Base-by-base conservation (phyloP, 64 coral and sea anemone species). In the Montipora cactus region DNA sequence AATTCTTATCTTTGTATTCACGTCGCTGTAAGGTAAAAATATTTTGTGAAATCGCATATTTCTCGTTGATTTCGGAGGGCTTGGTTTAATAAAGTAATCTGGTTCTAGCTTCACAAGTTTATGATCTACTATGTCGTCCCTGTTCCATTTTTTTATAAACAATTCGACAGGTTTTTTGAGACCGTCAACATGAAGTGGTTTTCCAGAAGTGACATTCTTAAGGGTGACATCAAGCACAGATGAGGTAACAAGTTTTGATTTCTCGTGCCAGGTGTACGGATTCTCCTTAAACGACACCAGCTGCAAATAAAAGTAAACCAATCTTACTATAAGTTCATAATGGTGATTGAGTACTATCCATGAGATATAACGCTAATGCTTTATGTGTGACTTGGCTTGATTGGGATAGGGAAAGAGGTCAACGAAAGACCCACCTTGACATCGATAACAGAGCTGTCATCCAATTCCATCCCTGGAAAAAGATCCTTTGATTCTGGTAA, bases 151-250 rank as follows among this genome's bases (percentile, higher is more conserved):
- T 7, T 86, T 86, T 15, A 93, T 52, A 12, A 79, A 93, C 57
- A 93, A 88, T 20, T 87, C 84, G 13, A 93, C 84, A n/a, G 92
- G 92, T n/a, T 88, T 81, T n/a, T 14, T 73, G 20, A 93, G 92
- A 50, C 87, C 48, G 0, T 81, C 47, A 13, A 93, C 83, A 10
- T 79, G 59, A 11, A 93, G 48, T 12, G 85, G 20, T 69, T 81
- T 80, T 3, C 92, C 84, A 13, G 82, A 86, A 5, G 61, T 78
- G 59, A 73, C 84, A 55, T 87, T 88, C 20, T 88, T 88, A 16
- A 93, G 51, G 14, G 67, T 88, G 5, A 93, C 87, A 16, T 93
- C 92, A 6, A 93, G 57, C 44, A 87, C 92, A 76, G 83, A 93
- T 23, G 92, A 93, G 72, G 44, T 93, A 68, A 93, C 57, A 64